A percentile compares a stretch with the other conserved stretches of the same genome.
phyloP scores from a whole-genome alignment of 2,113 vertebrate species.

The Hirundichthys speculiger region DNA sequence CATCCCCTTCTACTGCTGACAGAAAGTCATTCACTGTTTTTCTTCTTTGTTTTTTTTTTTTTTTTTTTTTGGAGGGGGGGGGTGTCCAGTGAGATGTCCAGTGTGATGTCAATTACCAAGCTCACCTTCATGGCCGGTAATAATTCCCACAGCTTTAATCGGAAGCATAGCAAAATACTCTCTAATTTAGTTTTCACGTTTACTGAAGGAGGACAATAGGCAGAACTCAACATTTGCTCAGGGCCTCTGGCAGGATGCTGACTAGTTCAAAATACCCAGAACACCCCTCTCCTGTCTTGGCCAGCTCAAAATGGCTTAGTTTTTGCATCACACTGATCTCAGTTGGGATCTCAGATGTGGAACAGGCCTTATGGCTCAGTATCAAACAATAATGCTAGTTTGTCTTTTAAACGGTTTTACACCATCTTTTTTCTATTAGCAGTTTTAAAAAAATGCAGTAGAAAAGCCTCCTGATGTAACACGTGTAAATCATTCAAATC shows the following conservation, averaged over 20 bases:
- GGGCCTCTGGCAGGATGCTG: too few relatives aligned
- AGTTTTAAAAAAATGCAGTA: not conserved
- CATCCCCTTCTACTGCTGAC: too few relatives aligned
- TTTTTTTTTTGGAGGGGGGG: too few relatives aligned
- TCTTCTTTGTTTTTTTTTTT: too few relatives aligned
- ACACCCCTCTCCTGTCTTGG: constrained; percentile 42
- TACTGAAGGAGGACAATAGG: constrained; percentile 19
- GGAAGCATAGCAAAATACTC: not conserved
- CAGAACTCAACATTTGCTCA: constrained; percentile 18
- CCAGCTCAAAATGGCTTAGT: not conserved
- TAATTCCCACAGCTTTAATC: not conserved
- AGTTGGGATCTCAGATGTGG: constrained; percentile 29
- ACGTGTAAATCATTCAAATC: too few relatives aligned
- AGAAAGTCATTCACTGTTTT: too few relatives aligned
- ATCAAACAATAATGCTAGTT: not conserved
- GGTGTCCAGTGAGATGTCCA: too few relatives aligned
- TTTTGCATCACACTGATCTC: not conserved
- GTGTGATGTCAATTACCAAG: too few relatives aligned
- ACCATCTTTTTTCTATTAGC: constrained; percentile 30
- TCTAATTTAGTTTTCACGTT: not conserved
- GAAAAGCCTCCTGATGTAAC: not conserved
- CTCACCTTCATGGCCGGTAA: not conserved
- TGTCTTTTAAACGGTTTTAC: constrained; percentile 4
- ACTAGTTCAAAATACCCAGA: constrained; percentile 26
- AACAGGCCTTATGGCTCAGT: constrained; percentile 3